These are phyloP conservation scores for Anarsia innoxiella DNA, from an alignment of 2,888 invertebrate species.

Conservation along the genomic window DNA sequence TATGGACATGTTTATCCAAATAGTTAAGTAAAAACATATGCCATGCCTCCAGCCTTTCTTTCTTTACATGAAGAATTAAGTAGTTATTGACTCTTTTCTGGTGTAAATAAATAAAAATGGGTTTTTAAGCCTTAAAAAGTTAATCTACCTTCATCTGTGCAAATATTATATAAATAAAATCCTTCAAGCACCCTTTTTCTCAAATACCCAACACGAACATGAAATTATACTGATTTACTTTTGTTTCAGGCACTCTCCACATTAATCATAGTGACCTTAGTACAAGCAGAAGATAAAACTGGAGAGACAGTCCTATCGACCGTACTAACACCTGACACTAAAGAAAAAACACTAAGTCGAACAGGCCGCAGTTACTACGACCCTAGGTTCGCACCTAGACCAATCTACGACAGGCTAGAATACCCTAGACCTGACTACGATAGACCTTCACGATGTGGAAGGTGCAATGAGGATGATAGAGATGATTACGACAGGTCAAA, in stretches of 20 bases:
- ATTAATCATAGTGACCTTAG: slow-evolving; percentile 21
- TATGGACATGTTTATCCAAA: no score
- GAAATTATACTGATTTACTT: no score
- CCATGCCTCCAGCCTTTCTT: no score
- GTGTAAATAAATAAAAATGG: no score
- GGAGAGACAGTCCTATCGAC: slow-evolving; percentile 48
- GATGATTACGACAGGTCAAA: slow-evolving; percentile 32
- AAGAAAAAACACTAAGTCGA: slow-evolving; percentile 34
- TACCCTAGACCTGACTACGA: slow-evolving; percentile 34
- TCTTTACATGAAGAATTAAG: no score
- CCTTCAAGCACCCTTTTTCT: no score
- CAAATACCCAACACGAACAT: no score
- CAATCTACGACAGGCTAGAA: slow-evolving; percentile 41
- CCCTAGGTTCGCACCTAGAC: slow-evolving; percentile 45
- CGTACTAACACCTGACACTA: slow-evolving; percentile 30
- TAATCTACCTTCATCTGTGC: no score
- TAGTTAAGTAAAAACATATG: no score
- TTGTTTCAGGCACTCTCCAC: slow-evolving; percentile 40
- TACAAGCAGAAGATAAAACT: slow-evolving; percentile 28
- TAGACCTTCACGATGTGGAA: slow-evolving; percentile 42
- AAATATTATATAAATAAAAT: no score
- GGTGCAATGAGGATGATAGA: slow-evolving; percentile 43
- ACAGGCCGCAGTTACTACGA: slow-evolving; percentile 59
- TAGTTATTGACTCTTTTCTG: no score
- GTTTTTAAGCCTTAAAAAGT: no score